These are phyloP conservation scores for Aulostomus chinensis DNA, from an alignment of 2,797 vertebrate species.

Conservation along the genomic window DNA sequence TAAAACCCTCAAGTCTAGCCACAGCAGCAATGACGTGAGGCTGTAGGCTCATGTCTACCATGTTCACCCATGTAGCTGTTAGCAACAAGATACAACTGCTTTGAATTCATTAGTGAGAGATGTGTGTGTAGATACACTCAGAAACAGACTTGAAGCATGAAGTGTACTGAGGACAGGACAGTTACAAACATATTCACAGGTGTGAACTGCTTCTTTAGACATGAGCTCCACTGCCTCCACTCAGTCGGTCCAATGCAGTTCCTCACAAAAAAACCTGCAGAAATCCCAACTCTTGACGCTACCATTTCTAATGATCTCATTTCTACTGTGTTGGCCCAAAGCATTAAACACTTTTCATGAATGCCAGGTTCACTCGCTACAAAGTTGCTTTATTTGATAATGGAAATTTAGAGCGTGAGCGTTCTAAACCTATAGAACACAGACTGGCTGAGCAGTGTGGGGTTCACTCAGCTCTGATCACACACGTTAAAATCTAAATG, in stretches of 20 bases:
- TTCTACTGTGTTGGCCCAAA: conserved; percentile 1
- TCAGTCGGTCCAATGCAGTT: conserved; percentile 25
- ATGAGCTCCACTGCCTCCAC: conserved; percentile 29
- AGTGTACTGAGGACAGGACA: too few relatives aligned
- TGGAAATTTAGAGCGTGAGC: too few relatives aligned
- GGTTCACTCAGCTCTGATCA: conserved; percentile 32
- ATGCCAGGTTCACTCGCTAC: conserved; percentile 2
- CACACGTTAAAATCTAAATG: conserved; percentile 51
- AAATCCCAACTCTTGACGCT: conserved; percentile 15
- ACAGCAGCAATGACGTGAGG: too few relatives aligned
- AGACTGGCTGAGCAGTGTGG: neutral
- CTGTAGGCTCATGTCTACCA: too few relatives aligned
- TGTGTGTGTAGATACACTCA: too few relatives aligned
- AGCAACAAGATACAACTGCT: too few relatives aligned
- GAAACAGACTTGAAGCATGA: too few relatives aligned
- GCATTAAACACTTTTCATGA: conserved; percentile 15
- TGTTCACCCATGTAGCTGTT: too few relatives aligned
- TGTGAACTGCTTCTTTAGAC: conserved; percentile 10
- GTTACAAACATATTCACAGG: too few relatives aligned
- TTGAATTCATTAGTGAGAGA: too few relatives aligned
- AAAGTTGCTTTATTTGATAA: conserved; percentile 4
- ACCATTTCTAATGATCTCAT: conserved; percentile 22
- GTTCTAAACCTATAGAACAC: too few relatives aligned
- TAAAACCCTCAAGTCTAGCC: too few relatives aligned
- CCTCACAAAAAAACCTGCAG: conserved; percentile 32